Conservation (phyloP, 2,113 vertebrate genomes). For the Toxostoma redivivum region DNA sequence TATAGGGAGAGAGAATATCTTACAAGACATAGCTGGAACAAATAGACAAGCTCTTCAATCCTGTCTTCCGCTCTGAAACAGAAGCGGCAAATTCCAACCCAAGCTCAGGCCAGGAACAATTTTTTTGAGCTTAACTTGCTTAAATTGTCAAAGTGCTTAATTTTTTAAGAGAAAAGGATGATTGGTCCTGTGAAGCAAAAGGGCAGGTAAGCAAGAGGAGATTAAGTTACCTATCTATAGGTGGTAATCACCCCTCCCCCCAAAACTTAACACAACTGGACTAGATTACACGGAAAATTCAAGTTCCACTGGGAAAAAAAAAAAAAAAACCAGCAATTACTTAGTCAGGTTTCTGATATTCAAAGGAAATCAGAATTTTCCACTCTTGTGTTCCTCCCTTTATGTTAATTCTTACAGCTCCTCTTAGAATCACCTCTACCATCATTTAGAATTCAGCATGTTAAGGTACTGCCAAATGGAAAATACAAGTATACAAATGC, state of each 20-base stretch:
- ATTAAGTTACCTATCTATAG: conserved; percentile 33
- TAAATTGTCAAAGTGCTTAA: conserved; percentile 45
- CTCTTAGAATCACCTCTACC: neutral
- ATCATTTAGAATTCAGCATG: neutral
- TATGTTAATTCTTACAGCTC: neutral
- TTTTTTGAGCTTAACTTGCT: conserved; percentile 45
- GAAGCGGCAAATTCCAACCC: conserved; percentile 56
- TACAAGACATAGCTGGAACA: conserved; percentile 53
- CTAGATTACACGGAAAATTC: neutral
- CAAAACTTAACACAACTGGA: neutral
- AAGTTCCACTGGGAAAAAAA: neutral
- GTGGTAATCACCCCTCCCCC: neutral
- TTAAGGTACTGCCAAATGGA: neutral
- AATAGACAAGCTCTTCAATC: conserved; percentile 53
- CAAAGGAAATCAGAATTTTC: neutral
- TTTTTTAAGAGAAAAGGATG: conserved; percentile 48
- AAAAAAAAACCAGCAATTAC: neutral
- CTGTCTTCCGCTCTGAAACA: conserved; percentile 55
- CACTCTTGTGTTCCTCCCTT: neutral
- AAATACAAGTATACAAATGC: neutral
- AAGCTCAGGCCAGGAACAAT: conserved; percentile 36
- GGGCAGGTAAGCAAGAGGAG: conserved; percentile 39
- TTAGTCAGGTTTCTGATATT: neutral
- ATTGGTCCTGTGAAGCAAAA: conserved; percentile 41
- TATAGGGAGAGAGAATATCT: conserved; percentile 38